Evolutionary conservation across 2,113 vertebrate genomes (phyloP).

Genomic region (Chauna torquata): DNA sequence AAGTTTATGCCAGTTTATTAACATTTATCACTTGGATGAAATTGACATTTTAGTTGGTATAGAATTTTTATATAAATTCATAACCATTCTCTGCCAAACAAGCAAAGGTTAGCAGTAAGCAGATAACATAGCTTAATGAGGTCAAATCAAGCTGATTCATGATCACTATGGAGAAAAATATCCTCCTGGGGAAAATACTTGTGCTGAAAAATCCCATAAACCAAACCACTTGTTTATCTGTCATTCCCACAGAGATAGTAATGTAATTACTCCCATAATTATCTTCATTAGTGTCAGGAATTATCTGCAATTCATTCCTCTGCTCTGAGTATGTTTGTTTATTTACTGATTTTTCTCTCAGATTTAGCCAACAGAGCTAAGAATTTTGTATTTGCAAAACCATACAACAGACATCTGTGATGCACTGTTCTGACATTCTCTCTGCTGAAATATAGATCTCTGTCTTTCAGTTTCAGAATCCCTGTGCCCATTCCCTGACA

Average conservation of each 20-base stretch:
- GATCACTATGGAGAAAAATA: conserved; percentile 76
- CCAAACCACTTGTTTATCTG: conserved; percentile 95
- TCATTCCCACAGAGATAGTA: conserved; percentile 99
- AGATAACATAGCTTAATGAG: conserved; percentile 78
- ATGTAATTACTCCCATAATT: conserved; percentile 98
- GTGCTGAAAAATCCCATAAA: conserved; percentile 86
- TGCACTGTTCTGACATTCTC: conserved; percentile 74
- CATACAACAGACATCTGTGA: conserved; percentile 73
- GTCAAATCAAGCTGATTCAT: conserved; percentile 80
- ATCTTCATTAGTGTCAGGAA: conserved; percentile 97
- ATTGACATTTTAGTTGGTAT: conserved; percentile 42
- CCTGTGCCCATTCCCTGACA: conserved; percentile 84
- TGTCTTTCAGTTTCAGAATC: conserved; percentile 81
- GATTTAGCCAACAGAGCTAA: conserved; percentile 78
- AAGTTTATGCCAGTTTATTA: conserved; percentile 60
- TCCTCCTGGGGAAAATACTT: conserved; percentile 82
- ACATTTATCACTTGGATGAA: conserved; percentile 54
- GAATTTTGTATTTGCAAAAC: conserved; percentile 74
- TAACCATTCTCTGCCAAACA: conserved; percentile 54
- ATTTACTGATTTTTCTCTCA: conserved; percentile 77
- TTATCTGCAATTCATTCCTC: conserved; percentile 92
- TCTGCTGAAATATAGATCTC: conserved; percentile 73
- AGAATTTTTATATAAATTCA: conserved; percentile 54
- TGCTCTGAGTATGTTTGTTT: conserved; percentile 84
- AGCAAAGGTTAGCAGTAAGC: conserved; percentile 74